Conservation (phyloP, 1,140 invertebrate genomes). For the Drosophila busckii region DNA sequence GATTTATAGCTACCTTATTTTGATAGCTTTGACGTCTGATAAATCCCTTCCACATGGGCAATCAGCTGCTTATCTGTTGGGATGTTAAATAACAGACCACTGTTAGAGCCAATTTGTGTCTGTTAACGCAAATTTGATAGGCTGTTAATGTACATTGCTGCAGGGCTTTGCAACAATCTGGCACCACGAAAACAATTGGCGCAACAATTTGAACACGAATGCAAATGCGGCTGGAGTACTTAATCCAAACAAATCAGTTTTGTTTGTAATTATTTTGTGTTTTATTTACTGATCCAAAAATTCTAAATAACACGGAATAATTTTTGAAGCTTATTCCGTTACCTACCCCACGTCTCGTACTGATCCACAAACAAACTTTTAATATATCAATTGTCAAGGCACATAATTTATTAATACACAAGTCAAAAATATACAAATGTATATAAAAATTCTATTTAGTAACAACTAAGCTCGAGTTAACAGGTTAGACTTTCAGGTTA, state of each 20-base stretch:
- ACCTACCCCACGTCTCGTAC: constrained; percentile 12
- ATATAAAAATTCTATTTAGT: constrained; percentile 66
- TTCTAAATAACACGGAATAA: constrained; percentile 47
- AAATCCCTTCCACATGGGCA: constrained; percentile 33
- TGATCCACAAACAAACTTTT: constrained; percentile 31
- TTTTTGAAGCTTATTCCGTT: constrained; percentile 36
- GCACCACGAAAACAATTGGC: constrained; percentile 11
- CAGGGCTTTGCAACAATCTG: constrained; percentile 12
- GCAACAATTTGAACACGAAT: constrained; percentile 8
- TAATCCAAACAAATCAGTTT: too few species aligned
- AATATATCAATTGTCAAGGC: constrained; percentile 23
- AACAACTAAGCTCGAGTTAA: constrained; percentile 54
- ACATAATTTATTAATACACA: constrained; percentile 64
- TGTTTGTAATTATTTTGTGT: constrained; percentile 1
- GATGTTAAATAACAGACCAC: constrained; percentile 8
- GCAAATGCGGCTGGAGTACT: constrained; percentile 2
- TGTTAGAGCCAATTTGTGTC: constrained; percentile 22
- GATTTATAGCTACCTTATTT: constrained; percentile 46
- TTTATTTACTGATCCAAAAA: constrained; percentile 29
- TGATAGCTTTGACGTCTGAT: constrained; percentile 42
- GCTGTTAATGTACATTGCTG: constrained; percentile 28
- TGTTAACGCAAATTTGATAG: constrained; percentile 25
- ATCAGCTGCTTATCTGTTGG: constrained; percentile 27
- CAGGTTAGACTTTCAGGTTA: constrained; percentile 34
- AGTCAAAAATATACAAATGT: too few species aligned